These are phyloP conservation scores for Agriopis aurantiaria DNA, from an alignment of 2,888 invertebrate species.

Conservation along the genomic window DNA sequence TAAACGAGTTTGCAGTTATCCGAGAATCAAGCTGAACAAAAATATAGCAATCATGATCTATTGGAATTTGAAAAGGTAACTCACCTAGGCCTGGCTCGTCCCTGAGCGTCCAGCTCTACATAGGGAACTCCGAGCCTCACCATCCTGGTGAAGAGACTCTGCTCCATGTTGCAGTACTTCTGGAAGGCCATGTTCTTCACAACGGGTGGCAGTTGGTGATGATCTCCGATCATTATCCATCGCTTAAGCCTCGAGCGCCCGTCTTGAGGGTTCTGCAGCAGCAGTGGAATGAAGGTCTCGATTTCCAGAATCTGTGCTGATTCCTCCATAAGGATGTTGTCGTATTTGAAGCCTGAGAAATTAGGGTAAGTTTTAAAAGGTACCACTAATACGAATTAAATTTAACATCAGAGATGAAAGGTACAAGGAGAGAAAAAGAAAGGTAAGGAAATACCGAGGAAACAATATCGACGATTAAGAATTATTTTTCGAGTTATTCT, in stretches of 20 bases:
- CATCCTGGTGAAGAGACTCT: conserved; percentile 98
- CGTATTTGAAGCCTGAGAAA: conserved; percentile 94
- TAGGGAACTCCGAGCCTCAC: conserved; percentile 98
- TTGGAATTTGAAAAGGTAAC: conserved; percentile 10
- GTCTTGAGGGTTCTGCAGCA: conserved; percentile 99
- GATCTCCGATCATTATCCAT: conserved; percentile 99
- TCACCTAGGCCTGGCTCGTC: conserved; percentile 95
- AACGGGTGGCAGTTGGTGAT: conserved; percentile 99
- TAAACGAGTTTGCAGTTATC: too few relatives aligned
- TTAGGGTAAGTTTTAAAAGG: not conserved
- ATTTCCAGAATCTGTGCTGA: conserved; percentile 99
- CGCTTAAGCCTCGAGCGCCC: conserved; percentile 98
- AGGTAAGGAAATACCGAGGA: too few relatives aligned
- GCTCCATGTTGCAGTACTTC: conserved; percentile 99
- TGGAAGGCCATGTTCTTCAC: conserved; percentile 99
- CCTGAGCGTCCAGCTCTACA: conserved; percentile 98
- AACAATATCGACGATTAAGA: too few relatives aligned
- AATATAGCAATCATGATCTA: not conserved
- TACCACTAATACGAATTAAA: not conserved
- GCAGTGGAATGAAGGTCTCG: conserved; percentile 99
- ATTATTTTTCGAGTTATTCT: too few relatives aligned
- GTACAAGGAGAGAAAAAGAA: too few relatives aligned
- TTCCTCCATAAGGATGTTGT: conserved; percentile 99
- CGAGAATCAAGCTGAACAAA: too few relatives aligned
- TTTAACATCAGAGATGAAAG: too few relatives aligned